Evolutionary conservation across 2,797 vertebrate species (phyloP), one percentile per base, ranked within the genome.

Genomic region (Neostethus bicornis): DNA sequence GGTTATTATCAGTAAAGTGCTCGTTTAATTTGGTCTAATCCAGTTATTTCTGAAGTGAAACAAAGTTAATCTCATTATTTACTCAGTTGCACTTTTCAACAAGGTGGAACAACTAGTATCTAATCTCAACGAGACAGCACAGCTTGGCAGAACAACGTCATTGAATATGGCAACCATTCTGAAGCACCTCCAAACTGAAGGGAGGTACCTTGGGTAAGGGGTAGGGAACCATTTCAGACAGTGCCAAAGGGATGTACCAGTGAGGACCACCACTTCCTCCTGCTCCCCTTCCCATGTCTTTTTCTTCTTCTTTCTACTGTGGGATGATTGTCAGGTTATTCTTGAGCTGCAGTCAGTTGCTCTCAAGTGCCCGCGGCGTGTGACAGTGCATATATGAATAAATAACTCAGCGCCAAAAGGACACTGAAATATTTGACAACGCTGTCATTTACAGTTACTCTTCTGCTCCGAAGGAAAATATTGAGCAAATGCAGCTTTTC

Each of bases 361-460:
- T 83, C 79, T 85, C 70, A 60, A 77, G 73, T 66, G 80, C 84
- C 80, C 76, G 66, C 60, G 71, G 83, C 64, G 62, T 72, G 77
- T 85, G 83, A 87, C 85, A 76, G 79, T 66, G 84, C 81, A 85
- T 87, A 85, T 79, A 87, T 87, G 80, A 87, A 87, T 89, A 85
- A 85, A 86, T 85, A 81, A 87, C 70, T 54, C 20, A 11, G 56
- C 63, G 67, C 69, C 71, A 73, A 79, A 76, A 80, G 79, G 77
- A 86, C 78, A 63, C 73, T 68, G 83, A 75, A 53, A 80, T 73
- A 84, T 83, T 76, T 84, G 85, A 85, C 85, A 80, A 73, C 66
- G 77, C 75, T 87, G 85, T 79, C 85, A 71, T 85, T 81, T 84
- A 80, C 80, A 81, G 72, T 84, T 84, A 80, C 69, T 73, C 65